These are phyloP conservation scores for Pocillopora verrucosa DNA, from an alignment of 64 coral and sea anemone genomes.

Conservation along the genomic window DNA sequence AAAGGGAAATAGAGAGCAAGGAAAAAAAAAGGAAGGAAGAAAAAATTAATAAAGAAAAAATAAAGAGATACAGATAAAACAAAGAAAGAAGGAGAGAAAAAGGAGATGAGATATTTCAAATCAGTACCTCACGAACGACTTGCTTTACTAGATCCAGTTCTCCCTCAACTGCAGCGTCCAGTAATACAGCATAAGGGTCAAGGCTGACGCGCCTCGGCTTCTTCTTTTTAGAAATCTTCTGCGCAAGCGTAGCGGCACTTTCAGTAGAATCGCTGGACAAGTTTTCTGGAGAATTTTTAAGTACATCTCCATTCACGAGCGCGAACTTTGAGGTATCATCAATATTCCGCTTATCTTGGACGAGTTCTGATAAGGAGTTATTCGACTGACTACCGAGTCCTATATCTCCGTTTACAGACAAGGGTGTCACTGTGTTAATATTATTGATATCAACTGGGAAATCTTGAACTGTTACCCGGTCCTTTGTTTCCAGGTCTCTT, in stretches of 20 bases:
- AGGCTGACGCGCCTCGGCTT: conserved; percentile 71
- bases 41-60: too few species aligned
- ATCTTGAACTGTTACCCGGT: neutral
- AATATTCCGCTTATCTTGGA: neutral
- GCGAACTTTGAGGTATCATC: neutral
- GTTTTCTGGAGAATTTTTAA: neutral
- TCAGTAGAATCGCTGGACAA: neutral
- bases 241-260: neutral
- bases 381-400: neutral
- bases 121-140: conserved; percentile 72
- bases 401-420: neutral
- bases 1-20: too few species aligned
- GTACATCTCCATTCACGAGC: neutral
- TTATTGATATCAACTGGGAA: neutral
- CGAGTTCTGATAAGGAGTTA: neutral
- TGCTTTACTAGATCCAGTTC: conserved; percentile 88
- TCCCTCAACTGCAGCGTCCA: conserved; percentile 93
- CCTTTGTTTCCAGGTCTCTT: neutral
- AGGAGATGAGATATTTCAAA: neutral
- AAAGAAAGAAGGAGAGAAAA: neutral
- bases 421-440: neutral
- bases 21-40: too few species aligned
- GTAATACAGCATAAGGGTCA: conserved; percentile 89
- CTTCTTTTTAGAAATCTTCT: conserved; percentile 48
- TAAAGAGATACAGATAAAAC: too few species aligned